phyloP scores from a whole-genome alignment of 2,797 vertebrate genomes.

The Erithacus rubecula region DNA sequence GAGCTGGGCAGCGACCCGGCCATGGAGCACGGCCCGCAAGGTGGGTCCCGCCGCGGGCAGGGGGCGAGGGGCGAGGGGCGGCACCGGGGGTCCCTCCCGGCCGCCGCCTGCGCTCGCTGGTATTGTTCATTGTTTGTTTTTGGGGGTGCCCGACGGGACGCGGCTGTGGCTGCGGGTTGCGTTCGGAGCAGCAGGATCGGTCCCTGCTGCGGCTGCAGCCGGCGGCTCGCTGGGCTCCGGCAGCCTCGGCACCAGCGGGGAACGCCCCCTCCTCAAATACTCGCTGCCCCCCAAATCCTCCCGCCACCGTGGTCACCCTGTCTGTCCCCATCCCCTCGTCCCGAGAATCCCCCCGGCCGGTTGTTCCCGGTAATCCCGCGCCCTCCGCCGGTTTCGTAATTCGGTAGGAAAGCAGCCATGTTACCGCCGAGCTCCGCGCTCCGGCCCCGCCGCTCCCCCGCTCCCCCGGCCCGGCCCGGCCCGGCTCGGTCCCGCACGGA shows the following conservation, averaged over 20 bases:
- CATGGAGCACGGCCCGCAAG: constrained; percentile 86
- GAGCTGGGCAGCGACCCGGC: constrained; percentile 83
- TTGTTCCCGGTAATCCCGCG: not conserved
- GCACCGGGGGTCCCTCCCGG: not conserved
- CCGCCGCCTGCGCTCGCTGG: not conserved
- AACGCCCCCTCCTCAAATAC: not conserved
- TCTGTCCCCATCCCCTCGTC: not conserved
- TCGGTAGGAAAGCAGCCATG: constrained; percentile 32
- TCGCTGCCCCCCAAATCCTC: not conserved
- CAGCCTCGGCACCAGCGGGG: not conserved
- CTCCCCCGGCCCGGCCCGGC: not conserved
- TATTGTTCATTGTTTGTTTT: not conserved
- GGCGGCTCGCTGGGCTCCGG: not conserved
- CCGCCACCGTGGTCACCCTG: not conserved
- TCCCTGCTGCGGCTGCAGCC: not conserved
- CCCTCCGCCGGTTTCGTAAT: not conserved
- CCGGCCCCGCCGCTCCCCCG: not conserved
- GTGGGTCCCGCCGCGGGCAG: constrained; percentile 26
- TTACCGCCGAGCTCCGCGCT: not conserved
- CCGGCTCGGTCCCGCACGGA: not conserved
- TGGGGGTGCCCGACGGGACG: not conserved
- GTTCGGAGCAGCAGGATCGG: not conserved
- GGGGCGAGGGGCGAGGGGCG: not conserved
- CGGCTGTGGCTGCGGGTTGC: not conserved
- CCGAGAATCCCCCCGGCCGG: not conserved